Conservation (phyloP, 2,113 vertebrate genomes). For the Aptenodytes forsteri region DNA sequence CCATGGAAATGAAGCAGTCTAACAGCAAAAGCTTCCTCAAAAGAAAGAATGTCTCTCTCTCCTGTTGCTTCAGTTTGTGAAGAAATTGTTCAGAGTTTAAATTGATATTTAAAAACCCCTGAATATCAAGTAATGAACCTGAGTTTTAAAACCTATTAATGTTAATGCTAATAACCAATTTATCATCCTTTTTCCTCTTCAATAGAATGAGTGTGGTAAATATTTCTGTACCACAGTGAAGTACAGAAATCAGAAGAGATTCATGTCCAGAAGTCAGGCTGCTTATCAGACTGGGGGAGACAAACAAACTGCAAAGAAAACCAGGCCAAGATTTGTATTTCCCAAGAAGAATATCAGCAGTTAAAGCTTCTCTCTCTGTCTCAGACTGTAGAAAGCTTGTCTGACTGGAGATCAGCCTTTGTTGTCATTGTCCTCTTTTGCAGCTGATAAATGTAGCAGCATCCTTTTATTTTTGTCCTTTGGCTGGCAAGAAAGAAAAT, state of each 20-base stretch:
- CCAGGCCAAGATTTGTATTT: neutral
- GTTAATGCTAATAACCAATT: neutral
- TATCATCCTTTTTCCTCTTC: neutral
- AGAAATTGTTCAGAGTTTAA: neutral
- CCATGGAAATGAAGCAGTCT: neutral
- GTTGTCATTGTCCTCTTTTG: neutral
- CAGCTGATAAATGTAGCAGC: neutral
- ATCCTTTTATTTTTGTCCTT: neutral
- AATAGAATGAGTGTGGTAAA: neutral
- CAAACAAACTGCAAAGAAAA: neutral
- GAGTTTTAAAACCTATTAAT: neutral
- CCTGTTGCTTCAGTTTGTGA: neutral
- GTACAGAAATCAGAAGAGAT: neutral
- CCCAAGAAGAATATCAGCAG: neutral
- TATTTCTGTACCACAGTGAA: neutral
- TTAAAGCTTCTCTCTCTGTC: neutral
- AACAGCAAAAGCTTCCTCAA: neutral
- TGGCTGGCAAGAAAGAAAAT: neutral
- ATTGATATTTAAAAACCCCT: neutral
- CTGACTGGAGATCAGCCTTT: neutral
- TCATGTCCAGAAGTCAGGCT: neutral
- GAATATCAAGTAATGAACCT: neutral
- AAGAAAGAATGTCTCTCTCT: neutral
- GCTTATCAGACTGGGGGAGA: neutral
- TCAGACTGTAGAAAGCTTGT: neutral